Evolutionary conservation across 92 coral and sea anemone genomes (phyloP).

Genomic region (Epizoanthus ramosus): DNA sequence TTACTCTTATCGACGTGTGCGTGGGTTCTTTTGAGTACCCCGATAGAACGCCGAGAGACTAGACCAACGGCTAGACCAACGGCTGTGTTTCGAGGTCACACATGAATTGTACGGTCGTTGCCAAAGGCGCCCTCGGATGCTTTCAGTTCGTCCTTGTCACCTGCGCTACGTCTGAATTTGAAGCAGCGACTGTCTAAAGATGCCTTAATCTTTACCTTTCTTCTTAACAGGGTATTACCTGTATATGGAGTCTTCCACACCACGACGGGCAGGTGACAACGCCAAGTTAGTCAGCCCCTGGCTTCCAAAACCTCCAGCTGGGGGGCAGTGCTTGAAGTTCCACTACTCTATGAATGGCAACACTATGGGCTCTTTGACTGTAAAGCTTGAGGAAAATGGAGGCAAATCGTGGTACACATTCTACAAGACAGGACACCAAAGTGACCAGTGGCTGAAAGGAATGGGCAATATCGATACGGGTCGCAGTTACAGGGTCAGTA

Average conservation of each 20-base stretch:
- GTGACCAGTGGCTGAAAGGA: constrained; percentile 70
- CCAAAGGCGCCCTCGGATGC: too few species aligned
- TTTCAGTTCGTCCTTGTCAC: too few species aligned
- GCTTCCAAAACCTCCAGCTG: constrained; percentile 37
- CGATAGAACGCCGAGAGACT: too few species aligned
- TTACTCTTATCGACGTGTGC: too few species aligned
- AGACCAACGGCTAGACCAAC: too few species aligned
- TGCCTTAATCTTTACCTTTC: too few species aligned
- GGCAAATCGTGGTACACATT: constrained; percentile 50
- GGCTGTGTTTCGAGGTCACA: too few species aligned
- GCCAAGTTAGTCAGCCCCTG: constrained; percentile 71
- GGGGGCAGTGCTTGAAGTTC: constrained; percentile 82
- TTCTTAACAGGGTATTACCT: constrained; percentile 68
- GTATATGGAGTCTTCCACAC: constrained; percentile 80
- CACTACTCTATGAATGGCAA: constrained; percentile 86
- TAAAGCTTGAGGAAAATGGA: constrained; percentile 54
- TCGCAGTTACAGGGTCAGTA: constrained; percentile 59
- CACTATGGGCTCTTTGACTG: constrained; percentile 62
- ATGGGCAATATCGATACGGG: constrained; percentile 65
- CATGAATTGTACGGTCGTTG: too few species aligned
- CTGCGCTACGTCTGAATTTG: too few species aligned
- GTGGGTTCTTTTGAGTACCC: too few species aligned
- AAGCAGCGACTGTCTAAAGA: too few species aligned
- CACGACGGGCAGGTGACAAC: constrained; percentile 47
- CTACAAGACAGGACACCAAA: constrained; percentile 76